phyloP scores from a whole-genome alignment of 2,797 vertebrate genomes.

The Cyprinella venusta region DNA sequence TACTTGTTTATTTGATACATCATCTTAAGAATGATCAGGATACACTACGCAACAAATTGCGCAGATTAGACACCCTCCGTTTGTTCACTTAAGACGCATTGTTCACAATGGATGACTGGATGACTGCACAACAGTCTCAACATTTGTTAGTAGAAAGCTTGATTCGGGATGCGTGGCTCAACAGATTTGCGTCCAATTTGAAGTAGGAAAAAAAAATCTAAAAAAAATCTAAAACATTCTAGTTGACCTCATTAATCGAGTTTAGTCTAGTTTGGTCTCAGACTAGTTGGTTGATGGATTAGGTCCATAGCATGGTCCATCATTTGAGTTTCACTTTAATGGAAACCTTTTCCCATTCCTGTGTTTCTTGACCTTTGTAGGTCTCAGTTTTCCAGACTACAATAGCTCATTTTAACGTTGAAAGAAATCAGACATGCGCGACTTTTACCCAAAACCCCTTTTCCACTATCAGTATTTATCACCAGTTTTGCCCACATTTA shows the following conservation, averaged over 20 bases:
- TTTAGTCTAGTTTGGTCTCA: neutral
- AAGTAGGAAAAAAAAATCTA: neutral
- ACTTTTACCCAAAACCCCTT: neutral
- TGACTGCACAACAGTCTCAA: no score
- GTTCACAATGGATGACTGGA: neutral
- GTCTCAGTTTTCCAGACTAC: neutral
- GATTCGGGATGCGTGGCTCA: no score
- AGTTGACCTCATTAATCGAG: neutral
- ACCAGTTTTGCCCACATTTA: neutral
- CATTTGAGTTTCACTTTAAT: neutral
- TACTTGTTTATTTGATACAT: neutral
- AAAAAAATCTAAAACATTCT: neutral
- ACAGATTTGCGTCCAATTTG: neutral
- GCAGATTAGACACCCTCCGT: neutral
- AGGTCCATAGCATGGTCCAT: neutral
- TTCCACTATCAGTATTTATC: neutral
- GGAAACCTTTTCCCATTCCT: constrained; percentile 14
- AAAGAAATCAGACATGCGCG: neutral
- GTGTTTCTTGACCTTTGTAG: constrained; percentile 1
- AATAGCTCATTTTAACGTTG: neutral
- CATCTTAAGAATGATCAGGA: neutral
- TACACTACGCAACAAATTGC: neutral
- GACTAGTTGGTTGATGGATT: neutral
- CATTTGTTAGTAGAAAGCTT: neutral
- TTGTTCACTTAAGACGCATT: neutral